These are phyloP conservation scores for Sandelia bainsii DNA, from an alignment of 2,797 vertebrate species.

Conservation along the genomic window DNA sequence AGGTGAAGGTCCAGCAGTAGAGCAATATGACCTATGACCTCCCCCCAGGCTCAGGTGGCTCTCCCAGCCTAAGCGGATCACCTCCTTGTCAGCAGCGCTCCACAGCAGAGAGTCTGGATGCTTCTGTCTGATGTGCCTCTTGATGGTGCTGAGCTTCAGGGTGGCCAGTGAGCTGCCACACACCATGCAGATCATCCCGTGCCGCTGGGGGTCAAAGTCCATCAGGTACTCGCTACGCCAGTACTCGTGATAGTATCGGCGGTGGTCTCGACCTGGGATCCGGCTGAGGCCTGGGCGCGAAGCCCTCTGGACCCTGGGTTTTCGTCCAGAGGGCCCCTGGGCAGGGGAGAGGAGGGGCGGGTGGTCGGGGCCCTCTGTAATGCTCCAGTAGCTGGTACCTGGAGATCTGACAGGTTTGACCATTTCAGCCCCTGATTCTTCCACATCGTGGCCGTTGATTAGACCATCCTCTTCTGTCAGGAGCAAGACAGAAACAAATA, in stretches of 20 bases:
- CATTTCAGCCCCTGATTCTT: conserved; percentile 53
- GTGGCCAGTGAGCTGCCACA: conserved; percentile 93
- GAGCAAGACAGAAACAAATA: conserved; percentile 26
- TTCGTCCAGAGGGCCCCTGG: conserved; percentile 72
- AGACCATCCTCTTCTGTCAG: conserved; percentile 71
- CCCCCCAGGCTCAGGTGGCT: conserved; percentile 88
- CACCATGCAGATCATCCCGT: conserved; percentile 97
- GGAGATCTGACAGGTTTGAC: conserved; percentile 68
- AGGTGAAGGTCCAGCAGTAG: conserved; percentile 48
- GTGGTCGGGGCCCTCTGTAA: conserved; percentile 79
- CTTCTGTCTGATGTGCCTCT: conserved; percentile 94
- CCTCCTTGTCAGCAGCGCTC: conserved; percentile 91
- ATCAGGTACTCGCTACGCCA: conserved; percentile 96
- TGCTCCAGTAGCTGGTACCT: conserved; percentile 85
- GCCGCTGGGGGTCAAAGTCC: conserved; percentile 92
- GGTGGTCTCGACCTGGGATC: conserved; percentile 92
- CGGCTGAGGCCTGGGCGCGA: conserved; percentile 89
- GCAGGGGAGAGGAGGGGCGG: conserved; percentile 80
- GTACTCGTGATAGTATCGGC: conserved; percentile 95
- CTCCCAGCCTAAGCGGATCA: conserved; percentile 93
- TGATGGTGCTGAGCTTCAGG: conserved; percentile 95
- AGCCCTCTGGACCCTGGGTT: conserved; percentile 83
- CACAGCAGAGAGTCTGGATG: conserved; percentile 93
- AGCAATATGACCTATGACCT: conserved; percentile 62
- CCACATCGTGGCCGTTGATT: conserved; percentile 77